These are phyloP conservation scores for Charaxes varanes DNA, from an alignment of 1,140 invertebrate species.

Conservation along the genomic window DNA sequence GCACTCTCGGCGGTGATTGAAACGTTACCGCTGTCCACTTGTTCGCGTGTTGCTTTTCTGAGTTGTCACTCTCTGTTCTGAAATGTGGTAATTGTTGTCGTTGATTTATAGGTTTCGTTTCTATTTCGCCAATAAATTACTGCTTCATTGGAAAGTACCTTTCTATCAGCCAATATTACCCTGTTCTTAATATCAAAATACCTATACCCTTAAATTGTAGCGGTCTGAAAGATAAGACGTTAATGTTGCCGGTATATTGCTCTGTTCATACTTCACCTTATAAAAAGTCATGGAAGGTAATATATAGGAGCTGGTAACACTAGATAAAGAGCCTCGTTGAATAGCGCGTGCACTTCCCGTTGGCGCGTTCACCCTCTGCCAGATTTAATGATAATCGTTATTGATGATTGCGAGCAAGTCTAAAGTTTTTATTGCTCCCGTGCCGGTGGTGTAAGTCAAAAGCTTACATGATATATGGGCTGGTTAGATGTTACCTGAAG, in stretches of 20 bases:
- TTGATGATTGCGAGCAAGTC: conserved; percentile 58
- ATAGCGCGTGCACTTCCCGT: conserved; percentile 36
- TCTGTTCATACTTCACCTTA: too few species aligned
- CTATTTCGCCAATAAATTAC: conserved; percentile 5
- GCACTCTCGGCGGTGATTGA: conserved; percentile 28
- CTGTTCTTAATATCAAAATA: too few species aligned
- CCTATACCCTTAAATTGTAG: too few species aligned
- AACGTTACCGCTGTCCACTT: conserved; percentile 44
- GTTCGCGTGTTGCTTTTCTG: conserved; percentile 15
- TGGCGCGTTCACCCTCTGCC: conserved; percentile 35
- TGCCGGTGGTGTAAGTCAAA: conserved; percentile 23
- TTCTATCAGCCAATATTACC: too few species aligned
- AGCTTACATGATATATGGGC: conserved; percentile 6
- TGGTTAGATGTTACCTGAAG: too few species aligned
- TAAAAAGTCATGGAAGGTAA: background rate
- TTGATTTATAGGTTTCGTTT: too few species aligned
- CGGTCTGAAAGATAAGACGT: too few species aligned
- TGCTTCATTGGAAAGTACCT: too few species aligned
- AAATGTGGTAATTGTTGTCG: conserved; percentile 7
- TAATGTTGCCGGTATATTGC: too few species aligned
- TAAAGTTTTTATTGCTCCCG: conserved; percentile 50
- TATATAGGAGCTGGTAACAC: conserved; percentile 7
- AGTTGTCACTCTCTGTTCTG: conserved; percentile 13
- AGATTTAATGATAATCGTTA: conserved; percentile 64
- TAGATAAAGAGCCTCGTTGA: conserved; percentile 14